Conservation (phyloP, 2,888 invertebrate species). For the Standfussiana lucernea region DNA sequence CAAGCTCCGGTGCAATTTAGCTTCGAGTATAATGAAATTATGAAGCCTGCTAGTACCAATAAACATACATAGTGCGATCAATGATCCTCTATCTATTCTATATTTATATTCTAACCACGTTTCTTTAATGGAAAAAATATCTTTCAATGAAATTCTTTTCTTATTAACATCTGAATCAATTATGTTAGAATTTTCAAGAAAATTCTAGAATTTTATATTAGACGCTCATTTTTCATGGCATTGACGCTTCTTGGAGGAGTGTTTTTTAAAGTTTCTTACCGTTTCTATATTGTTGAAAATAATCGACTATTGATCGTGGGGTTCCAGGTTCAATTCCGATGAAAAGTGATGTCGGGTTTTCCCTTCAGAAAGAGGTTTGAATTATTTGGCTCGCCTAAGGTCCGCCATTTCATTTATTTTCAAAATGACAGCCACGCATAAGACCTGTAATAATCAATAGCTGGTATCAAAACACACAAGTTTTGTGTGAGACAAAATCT, state of each 20-base stretch:
- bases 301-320: too few species aligned
- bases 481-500: too few species aligned
- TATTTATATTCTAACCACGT: slow-evolving; percentile 34
- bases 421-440: too few species aligned
- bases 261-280: too few species aligned
- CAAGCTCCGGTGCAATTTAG: slow-evolving; percentile 29
- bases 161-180: slow-evolving; percentile 15
- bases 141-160: slow-evolving; percentile 16
- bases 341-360: too few species aligned
- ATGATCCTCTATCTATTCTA: neutral
- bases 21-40: slow-evolving; percentile 25
- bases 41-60: slow-evolving; percentile 16
- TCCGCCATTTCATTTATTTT: too few species aligned
- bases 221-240: neutral
- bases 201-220: slow-evolving; percentile 6
- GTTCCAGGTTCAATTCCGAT: too few species aligned
- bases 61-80: slow-evolving; percentile 4
- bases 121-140: slow-evolving; percentile 9
- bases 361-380: too few species aligned
- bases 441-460: too few species aligned
- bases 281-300: too few species aligned
- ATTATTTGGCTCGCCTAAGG: too few species aligned
- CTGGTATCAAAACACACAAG: too few species aligned
- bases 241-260: neutral
- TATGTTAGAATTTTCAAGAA: slow-evolving; percentile 13